These are phyloP conservation scores for Scaptomyza tumidula DNA, from an alignment of 2,888 invertebrate species.

Conservation along the genomic window DNA sequence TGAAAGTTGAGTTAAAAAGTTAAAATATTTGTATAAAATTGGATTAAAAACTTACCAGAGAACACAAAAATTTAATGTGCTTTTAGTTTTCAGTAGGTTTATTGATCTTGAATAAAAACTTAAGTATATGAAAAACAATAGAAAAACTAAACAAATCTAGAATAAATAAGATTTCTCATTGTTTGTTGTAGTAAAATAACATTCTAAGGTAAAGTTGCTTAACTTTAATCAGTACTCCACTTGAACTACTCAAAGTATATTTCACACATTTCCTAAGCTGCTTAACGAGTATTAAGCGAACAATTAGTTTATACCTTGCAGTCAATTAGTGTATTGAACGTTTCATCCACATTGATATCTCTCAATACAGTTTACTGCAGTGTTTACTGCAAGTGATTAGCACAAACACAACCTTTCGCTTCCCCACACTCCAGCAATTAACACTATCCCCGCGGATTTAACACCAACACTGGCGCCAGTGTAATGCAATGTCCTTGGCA, in stretches of 20 bases:
- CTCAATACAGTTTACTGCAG: constrained; percentile 4
- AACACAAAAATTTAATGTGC: too few relatives aligned
- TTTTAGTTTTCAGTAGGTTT: too few relatives aligned
- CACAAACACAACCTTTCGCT: not conserved
- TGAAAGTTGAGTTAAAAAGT: too few relatives aligned
- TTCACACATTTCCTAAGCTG: not conserved
- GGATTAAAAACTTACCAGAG: too few relatives aligned
- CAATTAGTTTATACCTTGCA: constrained; percentile 6
- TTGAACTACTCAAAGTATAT: too few relatives aligned
- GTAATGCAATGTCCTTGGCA: constrained; percentile 26
- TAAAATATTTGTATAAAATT: too few relatives aligned
- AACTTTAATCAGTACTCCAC: not conserved
- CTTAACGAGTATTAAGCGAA: not conserved
- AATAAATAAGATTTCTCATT: too few relatives aligned
- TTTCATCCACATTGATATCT: constrained; percentile 2
- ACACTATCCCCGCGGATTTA: not conserved
- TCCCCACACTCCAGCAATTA: not conserved
- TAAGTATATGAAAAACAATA: too few relatives aligned
- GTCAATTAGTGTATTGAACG: constrained; percentile 39
- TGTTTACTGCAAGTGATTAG: constrained; percentile 24
- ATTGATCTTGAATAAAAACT: too few relatives aligned
- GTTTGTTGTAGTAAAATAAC: not conserved
- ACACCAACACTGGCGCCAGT: constrained; percentile 19
- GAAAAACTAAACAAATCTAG: too few relatives aligned
- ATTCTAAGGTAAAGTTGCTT: not conserved